Evolutionary conservation across 1,140 invertebrate genomes (phyloP).

Genomic region (Cardiocondyla obscurior): DNA sequence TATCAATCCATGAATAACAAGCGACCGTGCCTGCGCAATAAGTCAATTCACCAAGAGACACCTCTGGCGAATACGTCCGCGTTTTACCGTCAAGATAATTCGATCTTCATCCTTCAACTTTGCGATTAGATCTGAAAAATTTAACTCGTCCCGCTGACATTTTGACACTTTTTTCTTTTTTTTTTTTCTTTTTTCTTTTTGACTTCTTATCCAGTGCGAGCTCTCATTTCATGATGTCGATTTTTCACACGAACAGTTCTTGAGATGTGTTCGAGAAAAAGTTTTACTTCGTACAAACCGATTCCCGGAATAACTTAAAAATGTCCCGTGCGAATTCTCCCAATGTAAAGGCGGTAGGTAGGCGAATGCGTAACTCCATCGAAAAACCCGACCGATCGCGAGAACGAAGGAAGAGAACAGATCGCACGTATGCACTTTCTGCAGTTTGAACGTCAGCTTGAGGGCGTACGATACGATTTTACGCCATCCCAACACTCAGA

Average conservation of each 20-base stretch:
- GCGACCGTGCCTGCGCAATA: neutral
- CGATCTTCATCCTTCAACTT: neutral
- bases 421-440: conserved; percentile 1
- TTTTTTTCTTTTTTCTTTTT: too few relatives aligned
- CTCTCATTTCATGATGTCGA: conserved; percentile 2
- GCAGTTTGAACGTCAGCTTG: conserved; percentile 53
- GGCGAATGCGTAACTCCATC: neutral
- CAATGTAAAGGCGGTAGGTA: neutral
- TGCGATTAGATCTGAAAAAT: conserved; percentile 18
- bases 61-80: neutral
- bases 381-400: neutral
- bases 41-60: neutral
- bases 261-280: neutral
- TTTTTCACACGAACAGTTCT: neutral
- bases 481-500: conserved; percentile 22
- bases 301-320: conserved; percentile 25
- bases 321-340: conserved; percentile 30
- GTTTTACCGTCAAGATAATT: neutral
- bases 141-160: neutral
- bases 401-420: conserved; percentile 3
- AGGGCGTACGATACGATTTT: conserved; percentile 40
- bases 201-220: neutral
- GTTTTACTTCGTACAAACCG: neutral
- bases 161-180: neutral
- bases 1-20: conserved; percentile 19